Base-by-base conservation (phyloP, 2,888 invertebrate genomes). In the Peribatodes rhomboidaria region DNA sequence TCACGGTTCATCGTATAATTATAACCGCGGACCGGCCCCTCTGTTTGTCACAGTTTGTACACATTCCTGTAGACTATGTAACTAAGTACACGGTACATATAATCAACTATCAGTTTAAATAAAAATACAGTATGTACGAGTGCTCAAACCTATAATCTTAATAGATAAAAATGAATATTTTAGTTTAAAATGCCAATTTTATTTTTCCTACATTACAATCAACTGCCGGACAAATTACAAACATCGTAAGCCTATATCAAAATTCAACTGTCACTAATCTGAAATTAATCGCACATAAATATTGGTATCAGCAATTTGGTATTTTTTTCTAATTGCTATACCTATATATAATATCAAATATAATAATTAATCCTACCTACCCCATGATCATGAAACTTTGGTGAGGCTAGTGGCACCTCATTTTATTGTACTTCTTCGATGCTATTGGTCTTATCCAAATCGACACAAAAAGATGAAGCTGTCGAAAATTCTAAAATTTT, bases 291-390 rank as follows among this genome's bases (percentile, higher is more conserved):
- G 63, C 67, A 37, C 77, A 75, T 68, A 79, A 80, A 79, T 79
- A 82, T 77, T 70, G 67, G 73, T 74, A 70, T 68, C 71, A 81
- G 80, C 76, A 81, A 75, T 78, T 42, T 55, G 33, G 33, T 33
- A 55, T 42, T 42, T 54, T 76, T 69, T 67, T 67, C 58, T 41
- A 59, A 55, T 72, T 71, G 69, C 78, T 85, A 81, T 67, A 27
- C 78, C 81, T 76, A 74, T 37, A 78, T 77, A 78, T 83, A 39
- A 78, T 77, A 78, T 83, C 78, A 78, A 16, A n/a, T n/a, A n/a
- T n/a, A n/a, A n/a, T n/a, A n/a, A n/a, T n/a, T n/a, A n/a, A n/a
- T n/a, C n/a, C n/a, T n/a, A n/a, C n/a, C n/a, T n/a, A n/a, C n/a
- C n/a, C n/a, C n/a, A n/a, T n/a, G n/a, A n/a, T 60, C 18, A 47